phyloP scores from a whole-genome alignment of 2,797 vertebrate species.

The Staurois parvus region DNA sequence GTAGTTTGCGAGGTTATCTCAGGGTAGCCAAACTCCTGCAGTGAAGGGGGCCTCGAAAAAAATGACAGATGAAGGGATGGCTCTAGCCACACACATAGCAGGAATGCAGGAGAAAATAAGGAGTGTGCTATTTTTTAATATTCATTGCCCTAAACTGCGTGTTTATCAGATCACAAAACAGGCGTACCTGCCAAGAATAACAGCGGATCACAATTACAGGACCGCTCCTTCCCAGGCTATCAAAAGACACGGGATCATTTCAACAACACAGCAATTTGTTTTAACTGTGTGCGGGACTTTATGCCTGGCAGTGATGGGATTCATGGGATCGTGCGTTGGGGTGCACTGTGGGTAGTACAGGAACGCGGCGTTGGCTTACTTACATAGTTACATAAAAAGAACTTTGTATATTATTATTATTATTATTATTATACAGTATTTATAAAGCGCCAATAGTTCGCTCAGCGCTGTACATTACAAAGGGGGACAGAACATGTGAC shows the following conservation, averaged over 20 bases:
- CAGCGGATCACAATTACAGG: constrained; percentile 51
- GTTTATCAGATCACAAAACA: constrained; percentile 62
- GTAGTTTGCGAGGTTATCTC: constrained; percentile 56
- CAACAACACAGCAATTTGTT: constrained; percentile 55
- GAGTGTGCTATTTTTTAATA: constrained; percentile 62
- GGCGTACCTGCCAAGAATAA: constrained; percentile 60
- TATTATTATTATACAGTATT: too few relatives aligned
- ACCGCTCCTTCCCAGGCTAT: constrained; percentile 56
- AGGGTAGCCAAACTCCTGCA: constrained; percentile 57
- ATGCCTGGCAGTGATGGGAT: constrained; percentile 16
- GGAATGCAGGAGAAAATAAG: constrained; percentile 57
- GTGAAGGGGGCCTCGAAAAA: constrained; percentile 40
- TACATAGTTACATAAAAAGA: too few relatives aligned
- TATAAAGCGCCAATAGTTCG: too few relatives aligned
- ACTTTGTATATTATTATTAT: too few relatives aligned
- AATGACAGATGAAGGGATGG: constrained; percentile 56
- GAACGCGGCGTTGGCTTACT: not conserved
- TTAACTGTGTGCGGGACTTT: constrained; percentile 21
- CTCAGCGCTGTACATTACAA: too few relatives aligned
- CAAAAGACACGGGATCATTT: constrained; percentile 53
- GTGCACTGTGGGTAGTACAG: not conserved
- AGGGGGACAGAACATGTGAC: too few relatives aligned
- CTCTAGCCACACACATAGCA: constrained; percentile 59
- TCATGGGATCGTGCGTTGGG: constrained; percentile 4
- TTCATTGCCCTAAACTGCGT: constrained; percentile 56